Conservation (phyloP, 2,797 vertebrate genomes). For the Aldrovandia affinis region DNA sequence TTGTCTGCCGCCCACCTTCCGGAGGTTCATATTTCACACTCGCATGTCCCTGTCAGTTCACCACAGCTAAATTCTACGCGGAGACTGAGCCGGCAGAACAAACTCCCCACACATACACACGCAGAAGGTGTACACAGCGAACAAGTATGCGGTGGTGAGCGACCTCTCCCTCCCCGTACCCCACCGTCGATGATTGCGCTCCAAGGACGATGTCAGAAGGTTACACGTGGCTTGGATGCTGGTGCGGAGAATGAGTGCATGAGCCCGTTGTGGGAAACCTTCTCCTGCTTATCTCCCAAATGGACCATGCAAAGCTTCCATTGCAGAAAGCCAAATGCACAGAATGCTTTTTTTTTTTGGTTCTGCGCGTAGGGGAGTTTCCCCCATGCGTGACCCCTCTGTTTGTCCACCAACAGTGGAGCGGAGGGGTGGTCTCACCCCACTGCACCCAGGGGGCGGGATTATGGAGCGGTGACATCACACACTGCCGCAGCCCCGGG, state of each 20-base stretch:
- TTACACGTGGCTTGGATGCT: too few relatives aligned
- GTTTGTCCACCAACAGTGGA: conserved; percentile 8
- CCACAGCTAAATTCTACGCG: neutral
- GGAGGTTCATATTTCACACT: neutral
- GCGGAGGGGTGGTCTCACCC: neutral
- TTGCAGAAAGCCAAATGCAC: neutral
- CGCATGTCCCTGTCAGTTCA: neutral
- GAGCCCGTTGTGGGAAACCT: neutral
- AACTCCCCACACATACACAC: too few relatives aligned
- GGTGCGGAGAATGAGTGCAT: too few relatives aligned
- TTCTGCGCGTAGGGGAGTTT: neutral
- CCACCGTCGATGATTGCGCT: too few relatives aligned
- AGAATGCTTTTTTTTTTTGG: neutral
- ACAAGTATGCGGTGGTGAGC: too few relatives aligned
- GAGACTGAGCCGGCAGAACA: too few relatives aligned
- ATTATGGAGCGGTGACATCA: neutral
- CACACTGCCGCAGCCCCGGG: neutral
- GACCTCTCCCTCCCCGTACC: too few relatives aligned
- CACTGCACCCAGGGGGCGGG: neutral
- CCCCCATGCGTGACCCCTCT: neutral
- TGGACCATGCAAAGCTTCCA: neutral
- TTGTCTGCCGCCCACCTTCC: neutral
- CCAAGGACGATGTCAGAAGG: too few relatives aligned
- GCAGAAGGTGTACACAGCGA: too few relatives aligned
- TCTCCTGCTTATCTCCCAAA: neutral